phyloP scores from a whole-genome alignment of 1,140 invertebrate species.

The Rhopalosiphum padi region DNA sequence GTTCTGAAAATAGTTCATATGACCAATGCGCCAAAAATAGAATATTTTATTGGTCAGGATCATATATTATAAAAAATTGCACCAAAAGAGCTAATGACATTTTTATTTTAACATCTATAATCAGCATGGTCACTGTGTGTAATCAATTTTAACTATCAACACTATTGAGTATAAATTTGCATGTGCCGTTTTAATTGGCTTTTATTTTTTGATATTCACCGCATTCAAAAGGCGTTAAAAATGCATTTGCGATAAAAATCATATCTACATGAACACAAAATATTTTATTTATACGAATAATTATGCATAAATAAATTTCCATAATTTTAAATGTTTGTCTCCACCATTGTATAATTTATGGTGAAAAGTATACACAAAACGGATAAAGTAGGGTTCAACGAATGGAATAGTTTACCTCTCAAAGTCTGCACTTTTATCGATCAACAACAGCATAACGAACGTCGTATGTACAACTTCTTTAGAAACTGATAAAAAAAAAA shows the following conservation, averaged over 20 bases:
- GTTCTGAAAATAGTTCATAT: not conserved
- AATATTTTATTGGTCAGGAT: not conserved
- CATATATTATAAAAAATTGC: not conserved
- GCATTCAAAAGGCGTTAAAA: not conserved
- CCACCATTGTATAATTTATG: not conserved
- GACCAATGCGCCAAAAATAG: not conserved
- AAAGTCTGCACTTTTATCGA: not conserved
- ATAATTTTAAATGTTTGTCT: slow-evolving; percentile 6
- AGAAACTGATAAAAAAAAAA: not conserved
- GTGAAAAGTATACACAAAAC: not conserved
- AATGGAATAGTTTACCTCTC: slow-evolving; percentile 9
- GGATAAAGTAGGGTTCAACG: not conserved
- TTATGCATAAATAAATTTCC: slow-evolving; percentile 31
- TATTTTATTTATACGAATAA: slow-evolving; percentile 4
- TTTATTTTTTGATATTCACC: not conserved
- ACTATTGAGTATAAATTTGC: not conserved
- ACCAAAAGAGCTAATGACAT: not conserved
- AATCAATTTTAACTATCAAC: not conserved
- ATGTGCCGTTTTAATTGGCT: not conserved
- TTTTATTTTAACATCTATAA: not conserved
- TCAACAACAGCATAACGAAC: not conserved
- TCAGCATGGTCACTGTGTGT: not conserved
- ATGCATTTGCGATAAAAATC: not conserved
- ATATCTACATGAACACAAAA: not conserved
- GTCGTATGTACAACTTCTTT: not conserved